These are phyloP conservation scores for Sepioteuthis lessoniana DNA, from an alignment of 2,888 invertebrate species.

Conservation along the genomic window DNA sequence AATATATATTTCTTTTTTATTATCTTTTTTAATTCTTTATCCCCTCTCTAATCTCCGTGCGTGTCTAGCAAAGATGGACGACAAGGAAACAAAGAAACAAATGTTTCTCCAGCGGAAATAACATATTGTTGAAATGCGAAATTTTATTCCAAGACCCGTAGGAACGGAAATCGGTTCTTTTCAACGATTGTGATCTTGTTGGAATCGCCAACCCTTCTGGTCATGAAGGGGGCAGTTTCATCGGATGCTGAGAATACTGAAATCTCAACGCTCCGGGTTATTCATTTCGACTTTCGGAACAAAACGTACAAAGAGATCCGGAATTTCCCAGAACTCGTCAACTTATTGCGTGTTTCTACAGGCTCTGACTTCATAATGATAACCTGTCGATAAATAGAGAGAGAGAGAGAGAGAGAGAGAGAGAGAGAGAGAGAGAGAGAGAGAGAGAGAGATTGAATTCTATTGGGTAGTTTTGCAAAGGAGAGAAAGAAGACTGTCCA, in stretches of 20 bases:
- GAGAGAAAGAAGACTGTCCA: no score
- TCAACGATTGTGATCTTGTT: background rate
- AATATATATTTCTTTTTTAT: no score
- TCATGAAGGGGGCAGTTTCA: background rate
- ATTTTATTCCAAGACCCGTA: background rate
- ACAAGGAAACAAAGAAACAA: background rate
- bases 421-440: no score
- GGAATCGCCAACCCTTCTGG: background rate
- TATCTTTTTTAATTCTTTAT: no score
- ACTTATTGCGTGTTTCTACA: background rate
- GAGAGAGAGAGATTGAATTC: no score
- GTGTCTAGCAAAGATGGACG: background rate
- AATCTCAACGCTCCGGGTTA: background rate
- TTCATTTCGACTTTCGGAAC: background rate
- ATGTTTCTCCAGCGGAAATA: background rate
- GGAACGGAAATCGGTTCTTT: background rate
- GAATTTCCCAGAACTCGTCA: background rate
- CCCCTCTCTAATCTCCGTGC: no score
- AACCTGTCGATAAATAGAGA: background rate
- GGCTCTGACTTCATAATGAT: background rate
- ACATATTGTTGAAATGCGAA: background rate
- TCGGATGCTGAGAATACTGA: background rate
- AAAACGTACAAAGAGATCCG: background rate
- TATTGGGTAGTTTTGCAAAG: no score
- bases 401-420: no score